Evolutionary conservation across 2,113 vertebrate species (phyloP).

Genomic region (Glaucidium brasilianum): DNA sequence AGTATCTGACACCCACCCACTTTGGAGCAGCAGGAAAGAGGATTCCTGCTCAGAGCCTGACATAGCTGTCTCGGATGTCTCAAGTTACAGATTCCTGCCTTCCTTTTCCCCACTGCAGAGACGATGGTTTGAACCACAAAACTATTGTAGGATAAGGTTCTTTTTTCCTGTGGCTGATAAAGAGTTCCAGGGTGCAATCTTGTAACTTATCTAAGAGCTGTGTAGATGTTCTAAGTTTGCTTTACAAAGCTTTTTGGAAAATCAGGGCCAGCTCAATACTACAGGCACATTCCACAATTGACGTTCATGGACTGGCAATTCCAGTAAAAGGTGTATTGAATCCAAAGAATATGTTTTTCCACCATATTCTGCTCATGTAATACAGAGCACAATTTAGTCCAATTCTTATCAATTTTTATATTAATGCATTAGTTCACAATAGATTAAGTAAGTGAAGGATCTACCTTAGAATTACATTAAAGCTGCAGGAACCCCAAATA

Average conservation of each 20-base stretch:
- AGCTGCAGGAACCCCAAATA: neutral
- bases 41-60: neutral
- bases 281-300: neutral
- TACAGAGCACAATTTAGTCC: neutral
- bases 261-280: neutral
- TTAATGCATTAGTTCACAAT: neutral
- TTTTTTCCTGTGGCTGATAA: neutral
- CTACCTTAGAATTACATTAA: neutral
- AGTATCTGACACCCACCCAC: neutral
- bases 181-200: neutral
- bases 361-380: neutral
- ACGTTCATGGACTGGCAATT: neutral
- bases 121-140: neutral
- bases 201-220: neutral
- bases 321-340: neutral
- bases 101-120: neutral
- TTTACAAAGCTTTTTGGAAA: neutral
- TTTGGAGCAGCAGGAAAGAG: neutral
- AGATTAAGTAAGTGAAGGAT: neutral
- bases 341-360: neutral
- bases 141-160: neutral
- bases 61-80: neutral
- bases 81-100: neutral
- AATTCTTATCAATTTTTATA: neutral
- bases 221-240: neutral